Evolutionary conservation across 2,888 invertebrate genomes (phyloP), one percentile per base, ranked within the genome.

Genomic region (Alcis repandata): DNA sequence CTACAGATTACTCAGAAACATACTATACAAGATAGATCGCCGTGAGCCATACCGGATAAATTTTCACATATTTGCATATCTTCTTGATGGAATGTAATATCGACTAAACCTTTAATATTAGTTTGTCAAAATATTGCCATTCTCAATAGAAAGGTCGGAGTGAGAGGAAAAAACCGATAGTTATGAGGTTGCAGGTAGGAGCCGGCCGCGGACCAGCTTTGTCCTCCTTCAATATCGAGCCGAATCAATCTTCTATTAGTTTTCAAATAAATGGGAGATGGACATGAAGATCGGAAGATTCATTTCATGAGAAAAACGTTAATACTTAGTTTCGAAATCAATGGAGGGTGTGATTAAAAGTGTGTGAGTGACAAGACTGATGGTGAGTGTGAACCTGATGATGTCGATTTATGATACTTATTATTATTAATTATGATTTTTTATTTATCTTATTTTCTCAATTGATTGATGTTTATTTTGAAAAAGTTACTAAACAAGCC

Each of bases 61-160:
- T 27, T 58, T 36, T 43, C 15, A 10, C 33, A 58, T 61, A 57
- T 69, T 66, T 64, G 66, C 65, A 52, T 63, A 57, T 59, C 40
- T 38, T 15, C 36, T 27, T 22, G 46, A 32, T 45, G 49, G 56
- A 40, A 63, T 60, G 65, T 70, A 70, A 72, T 70, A 72, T 68
- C 67, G 52, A 32, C 60, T 57, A 51, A 54, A 19, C 65, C 72
- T 67, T 59, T 67, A 62, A 75, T 73, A 75, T 75, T 74, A 74
- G 71, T 75, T 74, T 72, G 69, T 72, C 67, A 70, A 66, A 69
- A 73, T 70, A 69, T 67, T 56, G 63, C 58, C 56, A 43, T 13
- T 40, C 27, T 70, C 69, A 68, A 70, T 73, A 65, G 68, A 68
- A 72, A 69, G 71, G 59, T 60, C 64, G 38, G 66, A 64, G 58